Percentiles rank a stretch among this genome's conserved stretches.
Evolutionary conservation across 2,888 invertebrate species (phyloP).

Genomic region (Drosophila cognata): DNA sequence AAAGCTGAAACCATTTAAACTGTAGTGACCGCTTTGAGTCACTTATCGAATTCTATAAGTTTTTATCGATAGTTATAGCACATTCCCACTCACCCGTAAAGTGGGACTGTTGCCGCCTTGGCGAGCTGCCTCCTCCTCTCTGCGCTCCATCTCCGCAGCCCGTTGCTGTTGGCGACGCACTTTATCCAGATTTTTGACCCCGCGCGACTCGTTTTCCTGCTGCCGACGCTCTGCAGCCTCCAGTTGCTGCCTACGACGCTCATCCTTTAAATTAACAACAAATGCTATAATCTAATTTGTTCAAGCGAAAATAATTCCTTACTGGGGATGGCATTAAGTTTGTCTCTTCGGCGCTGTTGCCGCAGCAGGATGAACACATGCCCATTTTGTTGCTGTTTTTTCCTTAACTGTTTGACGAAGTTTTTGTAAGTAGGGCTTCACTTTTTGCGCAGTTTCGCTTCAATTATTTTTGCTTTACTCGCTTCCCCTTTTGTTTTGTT

Average conservation of each 20-base stretch:
- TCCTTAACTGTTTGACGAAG: constrained; percentile 7
- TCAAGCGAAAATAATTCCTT: constrained; percentile 15
- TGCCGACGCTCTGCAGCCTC: constrained; percentile 89
- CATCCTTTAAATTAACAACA: constrained; percentile 86
- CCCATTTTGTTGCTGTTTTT: constrained; percentile 71
- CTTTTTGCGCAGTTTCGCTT: constrained; percentile 50
- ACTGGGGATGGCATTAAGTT: constrained; percentile 83
- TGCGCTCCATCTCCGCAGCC: constrained; percentile 87
- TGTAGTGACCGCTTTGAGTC: background rate
- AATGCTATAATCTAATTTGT: background rate
- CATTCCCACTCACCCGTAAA: constrained; percentile 37
- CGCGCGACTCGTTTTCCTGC: constrained; percentile 87
- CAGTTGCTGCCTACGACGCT: constrained; percentile 87
- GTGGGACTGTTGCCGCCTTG: constrained; percentile 67
- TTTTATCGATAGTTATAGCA: constrained; percentile 10
- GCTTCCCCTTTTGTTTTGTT: constrained; percentile 62
- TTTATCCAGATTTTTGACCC: constrained; percentile 88
- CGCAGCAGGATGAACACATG: constrained; percentile 77
- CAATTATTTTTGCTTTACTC: constrained; percentile 44
- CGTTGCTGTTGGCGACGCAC: constrained; percentile 87
- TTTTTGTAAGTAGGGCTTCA: constrained; percentile 59
- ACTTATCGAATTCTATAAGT: background rate
- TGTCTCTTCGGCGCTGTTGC: constrained; percentile 76
- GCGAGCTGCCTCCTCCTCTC: constrained; percentile 86
- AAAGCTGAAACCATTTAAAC: background rate